Conservation (phyloP, 2,113 vertebrate species). For the Ginglymostoma cirratum region DNA sequence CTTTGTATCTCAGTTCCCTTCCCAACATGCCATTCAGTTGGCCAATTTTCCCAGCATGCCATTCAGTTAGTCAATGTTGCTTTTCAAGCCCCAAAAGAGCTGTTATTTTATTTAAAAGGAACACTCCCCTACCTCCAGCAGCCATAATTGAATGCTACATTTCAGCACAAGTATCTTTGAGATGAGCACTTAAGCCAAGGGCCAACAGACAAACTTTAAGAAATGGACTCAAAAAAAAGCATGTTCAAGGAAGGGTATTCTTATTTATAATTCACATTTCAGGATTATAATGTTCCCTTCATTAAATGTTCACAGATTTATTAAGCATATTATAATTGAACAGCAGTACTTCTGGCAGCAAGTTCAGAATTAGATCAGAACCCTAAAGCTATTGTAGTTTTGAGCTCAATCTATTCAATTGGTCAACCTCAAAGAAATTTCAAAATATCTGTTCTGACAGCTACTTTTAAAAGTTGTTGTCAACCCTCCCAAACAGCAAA, state of each 20-base stretch:
- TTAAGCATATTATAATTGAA: neutral
- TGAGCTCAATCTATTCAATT: neutral
- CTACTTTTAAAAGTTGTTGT: neutral
- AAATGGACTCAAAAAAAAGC: neutral
- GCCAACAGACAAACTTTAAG: neutral
- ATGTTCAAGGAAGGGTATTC: neutral
- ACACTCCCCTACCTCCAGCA: too few species aligned
- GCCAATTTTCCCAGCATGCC: too few species aligned
- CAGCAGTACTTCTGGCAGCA: neutral
- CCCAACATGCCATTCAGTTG: too few species aligned
- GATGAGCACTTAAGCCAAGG: neutral
- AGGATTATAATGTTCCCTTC: neutral
- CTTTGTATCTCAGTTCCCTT: too few species aligned
- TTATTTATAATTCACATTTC: neutral
- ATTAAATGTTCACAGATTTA: neutral
- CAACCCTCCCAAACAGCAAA: neutral
- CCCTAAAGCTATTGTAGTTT: neutral
- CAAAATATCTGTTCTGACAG: neutral
- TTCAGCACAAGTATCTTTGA: neutral
- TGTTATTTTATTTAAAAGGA: too few species aligned
- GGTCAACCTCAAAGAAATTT: neutral
- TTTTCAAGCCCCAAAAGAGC: too few species aligned
- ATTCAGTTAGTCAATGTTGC: too few species aligned
- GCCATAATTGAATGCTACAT: neutral
- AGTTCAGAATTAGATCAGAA: neutral